phyloP scores from a whole-genome alignment of 1,140 invertebrate species.

The Conus ventricosus region DNA sequence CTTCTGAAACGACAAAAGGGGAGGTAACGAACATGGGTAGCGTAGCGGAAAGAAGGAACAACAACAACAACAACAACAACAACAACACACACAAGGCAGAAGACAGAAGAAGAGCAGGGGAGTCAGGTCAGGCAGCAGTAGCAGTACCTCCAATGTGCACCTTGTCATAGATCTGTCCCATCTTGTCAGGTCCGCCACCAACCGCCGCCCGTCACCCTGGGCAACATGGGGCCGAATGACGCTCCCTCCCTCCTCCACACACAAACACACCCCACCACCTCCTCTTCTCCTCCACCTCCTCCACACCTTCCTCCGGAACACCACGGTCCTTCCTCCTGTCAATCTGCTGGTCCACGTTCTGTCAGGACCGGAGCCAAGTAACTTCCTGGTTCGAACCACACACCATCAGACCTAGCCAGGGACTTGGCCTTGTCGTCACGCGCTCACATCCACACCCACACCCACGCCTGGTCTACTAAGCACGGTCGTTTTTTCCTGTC shows the following conservation, averaged over 20 bases:
- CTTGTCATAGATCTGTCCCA: slow-evolving; percentile 51
- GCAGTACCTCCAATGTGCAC: slow-evolving; percentile 51
- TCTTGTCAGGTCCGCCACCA: slow-evolving; percentile 15
- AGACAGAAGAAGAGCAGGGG: not conserved
- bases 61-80: not conserved
- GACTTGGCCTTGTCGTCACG: too few relatives aligned
- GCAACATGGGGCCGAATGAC: not conserved
- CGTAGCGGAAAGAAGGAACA: not conserved
- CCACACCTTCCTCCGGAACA: too few relatives aligned
- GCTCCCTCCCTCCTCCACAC: not conserved
- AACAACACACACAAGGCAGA: not conserved
- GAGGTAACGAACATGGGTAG: not conserved
- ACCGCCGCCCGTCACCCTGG: not conserved
- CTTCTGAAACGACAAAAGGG: too few relatives aligned
- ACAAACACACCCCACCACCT: not conserved
- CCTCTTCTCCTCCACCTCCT: too few relatives aligned
- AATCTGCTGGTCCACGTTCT: too few relatives aligned
- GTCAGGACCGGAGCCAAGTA: too few relatives aligned
- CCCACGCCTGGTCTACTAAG: too few relatives aligned
- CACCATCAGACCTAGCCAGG: too few relatives aligned
- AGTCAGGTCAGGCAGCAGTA: not conserved
- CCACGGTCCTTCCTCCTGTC: too few relatives aligned
- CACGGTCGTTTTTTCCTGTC: too few relatives aligned
- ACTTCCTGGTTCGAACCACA: too few relatives aligned
- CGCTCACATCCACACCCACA: too few relatives aligned